Evolutionary conservation across 2,113 vertebrate genomes (phyloP).

Genomic region (Psilopsiagon aurifrons): DNA sequence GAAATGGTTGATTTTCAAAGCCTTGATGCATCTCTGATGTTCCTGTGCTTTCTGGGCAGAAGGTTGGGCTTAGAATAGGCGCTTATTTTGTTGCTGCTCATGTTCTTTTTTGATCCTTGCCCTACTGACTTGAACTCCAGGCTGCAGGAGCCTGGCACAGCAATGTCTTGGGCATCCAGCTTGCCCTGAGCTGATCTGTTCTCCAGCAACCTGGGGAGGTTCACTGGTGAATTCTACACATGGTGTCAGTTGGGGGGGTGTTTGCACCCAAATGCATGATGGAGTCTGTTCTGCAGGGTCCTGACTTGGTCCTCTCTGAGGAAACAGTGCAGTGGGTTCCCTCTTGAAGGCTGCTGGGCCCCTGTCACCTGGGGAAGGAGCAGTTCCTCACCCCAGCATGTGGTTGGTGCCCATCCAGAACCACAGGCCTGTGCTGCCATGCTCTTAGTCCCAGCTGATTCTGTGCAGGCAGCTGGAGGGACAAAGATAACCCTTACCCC

Average conservation of each 20-base stretch:
- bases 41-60: not conserved
- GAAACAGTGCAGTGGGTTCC: accelerated
- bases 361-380: not conserved
- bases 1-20: not conserved
- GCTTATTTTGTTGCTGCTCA: not conserved
- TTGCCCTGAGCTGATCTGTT: not conserved
- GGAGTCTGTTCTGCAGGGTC: not conserved
- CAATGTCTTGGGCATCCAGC: accelerated
- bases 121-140: not conserved
- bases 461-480: not conserved
- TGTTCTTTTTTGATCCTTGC: not conserved
- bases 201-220: not conserved
- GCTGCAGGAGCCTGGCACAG: not conserved
- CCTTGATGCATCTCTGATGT: not conserved
- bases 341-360: not conserved
- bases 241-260: not conserved
- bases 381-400: not conserved
- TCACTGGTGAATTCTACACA: accelerated
- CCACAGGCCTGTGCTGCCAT: accelerated
- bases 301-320: not conserved
- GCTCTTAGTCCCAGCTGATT: not conserved
- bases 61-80: not conserved
- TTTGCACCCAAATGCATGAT: not conserved
- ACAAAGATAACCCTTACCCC: not conserved
- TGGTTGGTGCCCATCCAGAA: not conserved